These are phyloP conservation scores for Mustela nigripes DNA, from an alignment of 2,113 vertebrate genomes.

Conservation along the genomic window DNA sequence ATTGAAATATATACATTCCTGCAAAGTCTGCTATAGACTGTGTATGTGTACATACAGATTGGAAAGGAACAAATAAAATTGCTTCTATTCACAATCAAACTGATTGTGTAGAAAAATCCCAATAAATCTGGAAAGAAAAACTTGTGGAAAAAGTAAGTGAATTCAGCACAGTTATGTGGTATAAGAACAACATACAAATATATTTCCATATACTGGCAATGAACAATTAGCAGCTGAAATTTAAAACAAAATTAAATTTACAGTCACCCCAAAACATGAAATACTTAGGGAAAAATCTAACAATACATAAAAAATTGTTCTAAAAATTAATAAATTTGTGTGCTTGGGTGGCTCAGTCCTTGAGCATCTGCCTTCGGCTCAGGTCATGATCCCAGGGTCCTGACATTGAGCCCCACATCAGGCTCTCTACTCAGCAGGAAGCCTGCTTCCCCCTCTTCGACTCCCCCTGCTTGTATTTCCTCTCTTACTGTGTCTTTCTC, in stretches of 20 bases:
- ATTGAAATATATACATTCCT: background rate
- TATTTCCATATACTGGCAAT: background rate
- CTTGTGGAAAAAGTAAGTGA: background rate
- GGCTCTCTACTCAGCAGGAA: too few species aligned
- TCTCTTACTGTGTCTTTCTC: too few species aligned
- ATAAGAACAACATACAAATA: background rate
- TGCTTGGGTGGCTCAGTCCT: too few species aligned
- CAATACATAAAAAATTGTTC: background rate
- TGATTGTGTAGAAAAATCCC: background rate
- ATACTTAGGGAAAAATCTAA: background rate
- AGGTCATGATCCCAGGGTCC: too few species aligned
- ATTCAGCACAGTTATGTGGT: background rate
- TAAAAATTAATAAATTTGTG: background rate
- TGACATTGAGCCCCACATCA: too few species aligned
- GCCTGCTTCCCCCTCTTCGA: too few species aligned
- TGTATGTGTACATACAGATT: background rate
- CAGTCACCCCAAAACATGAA: background rate
- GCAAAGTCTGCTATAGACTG: background rate
- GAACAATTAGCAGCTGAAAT: background rate
- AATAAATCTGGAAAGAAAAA: background rate
- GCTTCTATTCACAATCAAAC: background rate
- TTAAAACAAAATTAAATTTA: background rate
- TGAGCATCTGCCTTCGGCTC: too few species aligned
- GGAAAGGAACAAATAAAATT: conserved; percentile 11
- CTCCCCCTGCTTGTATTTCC: too few species aligned